phyloP scores from a whole-genome alignment of 1,140 invertebrate genomes.

The Gyrodactylus bullatarudis region DNA sequence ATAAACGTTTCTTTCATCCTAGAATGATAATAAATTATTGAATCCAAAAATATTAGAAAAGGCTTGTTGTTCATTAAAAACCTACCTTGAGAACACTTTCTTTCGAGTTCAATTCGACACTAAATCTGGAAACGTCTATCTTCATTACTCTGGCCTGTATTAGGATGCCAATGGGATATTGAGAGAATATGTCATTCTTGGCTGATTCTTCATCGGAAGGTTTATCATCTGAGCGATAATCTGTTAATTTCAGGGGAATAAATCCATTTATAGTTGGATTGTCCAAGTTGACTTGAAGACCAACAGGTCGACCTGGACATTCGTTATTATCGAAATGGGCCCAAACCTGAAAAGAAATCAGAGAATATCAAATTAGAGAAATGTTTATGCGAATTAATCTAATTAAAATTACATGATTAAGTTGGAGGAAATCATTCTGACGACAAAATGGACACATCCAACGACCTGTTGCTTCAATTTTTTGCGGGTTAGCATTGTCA shows the following conservation, averaged over 20 bases:
- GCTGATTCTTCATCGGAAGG: slow-evolving; percentile 34
- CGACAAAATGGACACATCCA: slow-evolving; percentile 92
- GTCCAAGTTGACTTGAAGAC: slow-evolving; percentile 52
- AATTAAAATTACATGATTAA: slow-evolving; percentile 35
- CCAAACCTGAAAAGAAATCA: slow-evolving; percentile 32
- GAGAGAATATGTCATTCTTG: slow-evolving; percentile 9
- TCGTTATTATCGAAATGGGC: slow-evolving; percentile 77
- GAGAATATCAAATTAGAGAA: neutral
- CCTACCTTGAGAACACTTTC: slow-evolving; percentile 16
- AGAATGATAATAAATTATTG: neutral
- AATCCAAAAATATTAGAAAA: too few relatives aligned
- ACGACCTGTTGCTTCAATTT: slow-evolving; percentile 58
- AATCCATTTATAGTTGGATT: slow-evolving; percentile 78
- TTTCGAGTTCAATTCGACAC: slow-evolving; percentile 65
- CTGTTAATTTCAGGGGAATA: slow-evolving; percentile 66
- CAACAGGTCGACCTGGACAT: slow-evolving; percentile 71
- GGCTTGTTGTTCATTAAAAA: neutral
- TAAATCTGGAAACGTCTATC: slow-evolving; percentile 70
- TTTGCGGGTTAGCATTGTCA: slow-evolving; percentile 65
- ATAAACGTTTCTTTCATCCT: slow-evolving; percentile 1
- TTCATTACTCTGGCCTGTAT: slow-evolving; percentile 72
- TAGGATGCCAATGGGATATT: slow-evolving; percentile 44
- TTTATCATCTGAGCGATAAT: slow-evolving; percentile 48
- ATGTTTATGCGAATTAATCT: slow-evolving; percentile 3
- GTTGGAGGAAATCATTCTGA: slow-evolving; percentile 66